Evolutionary conservation across 2,888 invertebrate species (phyloP), one percentile per base, ranked within the genome.

Genomic region (Mechanitis messenoides): DNA sequence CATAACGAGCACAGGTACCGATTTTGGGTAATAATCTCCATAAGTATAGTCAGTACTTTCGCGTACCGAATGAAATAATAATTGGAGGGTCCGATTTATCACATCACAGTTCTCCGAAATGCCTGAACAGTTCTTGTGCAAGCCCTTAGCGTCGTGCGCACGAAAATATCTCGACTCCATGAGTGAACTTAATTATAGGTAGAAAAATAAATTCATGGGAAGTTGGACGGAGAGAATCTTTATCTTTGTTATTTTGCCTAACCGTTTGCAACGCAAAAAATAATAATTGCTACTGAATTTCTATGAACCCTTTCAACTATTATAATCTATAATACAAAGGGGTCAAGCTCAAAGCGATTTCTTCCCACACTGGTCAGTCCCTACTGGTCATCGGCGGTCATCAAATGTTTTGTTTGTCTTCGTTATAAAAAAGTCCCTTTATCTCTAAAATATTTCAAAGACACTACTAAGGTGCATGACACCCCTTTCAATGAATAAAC

Each of bases 61-160:
- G 80, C 81, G 82, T 79, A 83, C 86, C 81, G 84, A 88, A 87
- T 87, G 84, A 83, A 87, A 87, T 84, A 85, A 88, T 90, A 88
- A 89, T 88, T 88, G 87, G 87, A 78, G 87, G 87, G 85, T 85
- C 81, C 86, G 85, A 86, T 87, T 89, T 87, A 88, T 88, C 89
- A 89, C 87, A 85, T 85, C 78, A 72, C 80, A 81, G 81, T 90
- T 89, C 89, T 84, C 83, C 81, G 89, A 90, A 89, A 83, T 72
- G 83, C 78, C 83, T 79, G 86, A 84, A 84, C 85, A 84, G 79
- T 86, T 86, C 84, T 88, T 87, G 83, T 84, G 85, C 76, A 86
- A 85, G 83, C 86, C 82, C 84, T 87, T 83, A 84, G 80, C 83
- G 83, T 87, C 85, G 86, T 87, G 87, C 80, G 79, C 87, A 85